A percentile compares a stretch with the other conserved stretches of the same genome.
These are phyloP conservation scores for Ammodytes dubius DNA, from an alignment of 2,113 vertebrate species.

Conservation along the genomic window DNA sequence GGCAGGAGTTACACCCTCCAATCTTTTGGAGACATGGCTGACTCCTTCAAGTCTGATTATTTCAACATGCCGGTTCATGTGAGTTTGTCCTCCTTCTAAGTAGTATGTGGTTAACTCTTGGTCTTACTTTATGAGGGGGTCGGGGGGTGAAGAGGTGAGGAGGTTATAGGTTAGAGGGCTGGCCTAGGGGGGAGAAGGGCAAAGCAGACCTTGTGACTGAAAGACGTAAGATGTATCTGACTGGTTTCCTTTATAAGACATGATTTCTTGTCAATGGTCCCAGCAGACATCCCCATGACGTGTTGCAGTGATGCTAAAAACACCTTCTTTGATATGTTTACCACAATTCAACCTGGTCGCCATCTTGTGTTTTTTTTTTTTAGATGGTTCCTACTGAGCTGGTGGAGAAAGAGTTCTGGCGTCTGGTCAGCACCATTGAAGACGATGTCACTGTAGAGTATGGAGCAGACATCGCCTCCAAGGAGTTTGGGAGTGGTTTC, in stretches of 20 bases:
- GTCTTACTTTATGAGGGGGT: not conserved
- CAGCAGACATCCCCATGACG: not conserved
- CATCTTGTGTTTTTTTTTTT: not conserved
- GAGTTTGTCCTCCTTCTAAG: conserved; percentile 71
- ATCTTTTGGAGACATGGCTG: conserved; percentile 97
- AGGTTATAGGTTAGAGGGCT: not conserved
- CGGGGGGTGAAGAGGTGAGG: not conserved
- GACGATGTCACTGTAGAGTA: conserved; percentile 99
- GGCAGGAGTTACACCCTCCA: conserved; percentile 94
- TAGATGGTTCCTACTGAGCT: conserved; percentile 99
- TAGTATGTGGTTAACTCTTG: too few relatives aligned
- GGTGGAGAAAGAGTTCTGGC: conserved; percentile 99
- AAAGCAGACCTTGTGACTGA: not conserved
- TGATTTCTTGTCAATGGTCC: not conserved
- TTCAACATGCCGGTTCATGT: conserved; percentile 99
- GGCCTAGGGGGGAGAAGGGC: not conserved
- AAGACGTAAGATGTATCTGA: not conserved
- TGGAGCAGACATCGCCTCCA: conserved; percentile 97
- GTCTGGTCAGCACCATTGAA: conserved; percentile 96
- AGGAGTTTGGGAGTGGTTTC: conserved; percentile 98
- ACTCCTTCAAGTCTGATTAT: conserved; percentile 98
- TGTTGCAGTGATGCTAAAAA: not conserved
- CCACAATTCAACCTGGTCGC: not conserved
- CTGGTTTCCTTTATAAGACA: not conserved
- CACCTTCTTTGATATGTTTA: not conserved